Base-by-base conservation (phyloP, 2,888 invertebrate species). In the Apodemia hepburni region DNA sequence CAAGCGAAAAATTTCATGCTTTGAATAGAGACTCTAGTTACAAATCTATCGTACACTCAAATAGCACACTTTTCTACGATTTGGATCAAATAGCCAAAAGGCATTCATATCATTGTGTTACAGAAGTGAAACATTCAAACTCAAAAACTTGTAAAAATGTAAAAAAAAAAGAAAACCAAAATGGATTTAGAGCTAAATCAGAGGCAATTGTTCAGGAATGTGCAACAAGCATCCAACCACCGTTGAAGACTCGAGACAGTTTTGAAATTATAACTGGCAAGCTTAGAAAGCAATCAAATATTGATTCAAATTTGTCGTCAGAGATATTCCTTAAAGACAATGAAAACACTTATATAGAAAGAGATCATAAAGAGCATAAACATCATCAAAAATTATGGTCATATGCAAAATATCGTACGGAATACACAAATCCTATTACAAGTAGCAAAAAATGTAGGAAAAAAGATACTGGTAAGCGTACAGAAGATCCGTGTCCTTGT, bases 21-120 rank as follows among this genome's bases (percentile, higher is more conserved):
- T 65, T 83, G n/a, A 79, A 82, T 65, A 78, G 71, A 66, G 71
- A 73, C 3, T 62, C 62, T 4, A 82, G 81, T 59, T 70, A 68
- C 54, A 80, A 73, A 65, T 76, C 74, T 35, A 22, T 81, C 5
- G 66, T 72, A 18, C 73, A 67, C 35, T 88, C 89, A 9, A 78
- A 77, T 2, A 89, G 88, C 67, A 89, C 87, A 11, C 72, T 87
- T 68, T 90, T 87, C 67, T 89, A 78, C 62, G 88, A 90, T 73
- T 73, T 90, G 62, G 89, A 89, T 65, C 80, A 81, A 18, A 73
- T 87, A 64, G 79, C 79, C 9, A 86, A 84, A 70, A 79, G 80
- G 61, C 82, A 85, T 67, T 89, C 89, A 15, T 82, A 81, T 66
- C 78, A 82, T 68, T 79, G 75, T 69, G 64, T 81, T 2, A 71